These are phyloP conservation scores for Borostomias antarcticus DNA, from an alignment of 2,797 vertebrate genomes.

Conservation along the genomic window DNA sequence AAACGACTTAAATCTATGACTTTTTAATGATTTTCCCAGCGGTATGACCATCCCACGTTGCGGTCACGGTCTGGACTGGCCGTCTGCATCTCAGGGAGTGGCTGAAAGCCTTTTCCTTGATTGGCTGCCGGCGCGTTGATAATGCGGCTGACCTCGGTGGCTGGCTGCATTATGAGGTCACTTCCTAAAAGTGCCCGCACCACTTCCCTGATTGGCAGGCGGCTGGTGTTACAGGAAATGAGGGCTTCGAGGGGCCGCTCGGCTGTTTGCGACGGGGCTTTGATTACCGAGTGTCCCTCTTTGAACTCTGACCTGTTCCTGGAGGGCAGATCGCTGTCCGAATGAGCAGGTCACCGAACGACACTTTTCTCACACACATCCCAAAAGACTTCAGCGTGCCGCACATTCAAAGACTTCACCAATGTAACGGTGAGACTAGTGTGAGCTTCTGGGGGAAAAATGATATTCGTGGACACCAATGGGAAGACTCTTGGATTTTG, in stretches of 20 bases:
- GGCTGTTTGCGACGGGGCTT: neutral
- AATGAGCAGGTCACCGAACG: neutral
- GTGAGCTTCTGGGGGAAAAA: no score
- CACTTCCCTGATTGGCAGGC: constrained; percentile 30
- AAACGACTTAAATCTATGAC: no score
- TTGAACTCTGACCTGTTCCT: neutral
- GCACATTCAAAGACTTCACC: no score
- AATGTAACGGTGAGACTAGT: no score
- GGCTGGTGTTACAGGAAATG: constrained; percentile 49
- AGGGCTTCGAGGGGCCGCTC: constrained; percentile 31
- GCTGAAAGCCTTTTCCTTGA: constrained; percentile 3
- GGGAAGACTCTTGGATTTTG: no score
- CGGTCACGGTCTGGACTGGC: no score
- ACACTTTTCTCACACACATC: neutral
- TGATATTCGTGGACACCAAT: no score
- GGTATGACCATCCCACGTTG: no score
- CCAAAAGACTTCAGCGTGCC: no score
- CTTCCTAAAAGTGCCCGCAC: neutral
- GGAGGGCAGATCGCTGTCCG: neutral
- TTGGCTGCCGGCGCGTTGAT: neutral
- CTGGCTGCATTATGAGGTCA: constrained; percentile 27
- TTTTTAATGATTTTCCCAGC: no score
- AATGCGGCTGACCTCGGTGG: constrained; percentile 22
- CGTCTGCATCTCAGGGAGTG: no score
- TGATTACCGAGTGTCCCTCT: neutral